A percentile compares a stretch with the other conserved stretches of the same genome.
Conservation (phyloP, 2,113 vertebrate species). For the Orientallactaga bullata region DNA sequence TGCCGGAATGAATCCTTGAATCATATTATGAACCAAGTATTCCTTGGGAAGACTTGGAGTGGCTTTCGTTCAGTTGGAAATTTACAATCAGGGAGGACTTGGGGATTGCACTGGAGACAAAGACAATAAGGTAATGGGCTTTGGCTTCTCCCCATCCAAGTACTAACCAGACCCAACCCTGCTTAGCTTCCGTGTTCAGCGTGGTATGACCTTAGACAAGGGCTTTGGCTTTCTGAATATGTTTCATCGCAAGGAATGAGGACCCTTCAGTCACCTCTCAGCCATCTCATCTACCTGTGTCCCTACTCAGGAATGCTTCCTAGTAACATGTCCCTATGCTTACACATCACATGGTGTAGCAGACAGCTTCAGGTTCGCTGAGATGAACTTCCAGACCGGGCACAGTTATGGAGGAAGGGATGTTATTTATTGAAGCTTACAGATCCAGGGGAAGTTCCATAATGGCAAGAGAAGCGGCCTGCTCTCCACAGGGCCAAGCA, state of each 20-base stretch:
- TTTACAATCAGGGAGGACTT: not conserved
- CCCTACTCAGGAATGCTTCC: not conserved
- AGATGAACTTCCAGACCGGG: no score
- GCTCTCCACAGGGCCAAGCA: no score
- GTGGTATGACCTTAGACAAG: no score
- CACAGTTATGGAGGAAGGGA: no score
- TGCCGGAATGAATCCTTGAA: not conserved
- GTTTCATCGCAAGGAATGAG: not conserved
- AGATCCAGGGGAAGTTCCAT: no score
- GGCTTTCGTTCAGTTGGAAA: not conserved
- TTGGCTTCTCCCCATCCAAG: not conserved
- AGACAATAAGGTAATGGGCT: not conserved
- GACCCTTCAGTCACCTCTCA: not conserved
- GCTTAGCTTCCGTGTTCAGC: no score
- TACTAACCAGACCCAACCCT: no score
- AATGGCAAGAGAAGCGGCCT: no score
- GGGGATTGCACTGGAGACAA: not conserved
- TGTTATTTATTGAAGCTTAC: no score
- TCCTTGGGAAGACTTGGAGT: not conserved
- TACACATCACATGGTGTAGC: no score
- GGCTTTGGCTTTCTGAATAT: not conserved
- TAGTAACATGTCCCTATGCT: no score
- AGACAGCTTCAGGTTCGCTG: no score
- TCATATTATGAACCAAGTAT: not conserved
- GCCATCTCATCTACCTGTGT: not conserved